phyloP scores from a whole-genome alignment of 2,113 vertebrate species.

The Choloepus hoffmanni region DNA sequence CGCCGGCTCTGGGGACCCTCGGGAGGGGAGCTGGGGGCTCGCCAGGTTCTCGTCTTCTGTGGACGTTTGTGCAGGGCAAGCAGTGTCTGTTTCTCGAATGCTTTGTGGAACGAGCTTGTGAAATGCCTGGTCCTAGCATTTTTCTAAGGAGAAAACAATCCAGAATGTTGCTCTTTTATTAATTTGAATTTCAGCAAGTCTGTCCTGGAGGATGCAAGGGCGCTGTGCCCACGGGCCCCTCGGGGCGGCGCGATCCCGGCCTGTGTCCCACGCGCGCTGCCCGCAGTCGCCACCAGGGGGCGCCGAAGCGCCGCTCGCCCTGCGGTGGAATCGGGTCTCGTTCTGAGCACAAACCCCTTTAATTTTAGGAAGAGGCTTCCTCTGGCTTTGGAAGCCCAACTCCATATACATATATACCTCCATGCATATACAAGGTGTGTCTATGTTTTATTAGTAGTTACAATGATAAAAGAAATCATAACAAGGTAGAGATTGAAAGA shows the following conservation, averaged over 20 bases:
- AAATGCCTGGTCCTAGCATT: neutral
- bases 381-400: neutral
- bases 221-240: no score
- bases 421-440: neutral
- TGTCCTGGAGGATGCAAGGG: no score
- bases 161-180: neutral
- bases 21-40: neutral
- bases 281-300: neutral
- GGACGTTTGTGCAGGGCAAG: neutral
- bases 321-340: neutral
- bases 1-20: no score
- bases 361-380: neutral
- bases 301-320: no score
- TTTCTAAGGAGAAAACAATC: neutral
- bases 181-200: no score
- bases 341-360: neutral
- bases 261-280: no score
- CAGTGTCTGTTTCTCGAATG: neutral
- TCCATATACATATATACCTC: no score
- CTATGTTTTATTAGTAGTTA: neutral
- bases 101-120: neutral
- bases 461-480: neutral
- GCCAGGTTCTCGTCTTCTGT: neutral
- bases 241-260: no score
- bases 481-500: neutral